Base-by-base conservation (phyloP, 2,113 vertebrate genomes). In the Lota lota region DNA sequence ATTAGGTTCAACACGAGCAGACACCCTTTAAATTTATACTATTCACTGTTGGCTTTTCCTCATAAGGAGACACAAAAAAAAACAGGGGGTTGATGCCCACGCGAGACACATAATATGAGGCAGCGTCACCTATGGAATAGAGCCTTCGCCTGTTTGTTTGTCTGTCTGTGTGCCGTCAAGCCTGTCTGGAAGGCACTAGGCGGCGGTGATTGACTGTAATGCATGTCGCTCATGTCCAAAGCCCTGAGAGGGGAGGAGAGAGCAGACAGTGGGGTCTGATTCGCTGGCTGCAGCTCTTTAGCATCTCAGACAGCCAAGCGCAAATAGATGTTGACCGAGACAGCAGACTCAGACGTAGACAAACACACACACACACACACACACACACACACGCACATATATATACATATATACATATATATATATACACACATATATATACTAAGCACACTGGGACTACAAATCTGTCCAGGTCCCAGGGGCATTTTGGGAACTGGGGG, bases 401-500 rank as follows among this genome's bases (percentile, higher is more conserved):
- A 6, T 11, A 80, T 85, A 81, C 73, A n/a, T n/a, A n/a, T n/a
- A 74, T 28, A 28, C 4, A 10, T 14, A 47, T 47, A 47, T 47
- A 47, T 47, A 47, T 47, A 47, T 47, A 47, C 5, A 7, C 65
- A 75, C 62, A 59, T 7, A 59, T 20, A 6, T 11, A 80, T 85
- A 81, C 73, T 61, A 79, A 72, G 83, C 81, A 79, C 83, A 88
- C 82, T 68, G 74, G 69, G 63, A 83, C 87, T 84, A 82, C 85
- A 84, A 87, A 84, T 83, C 81, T 88, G 79, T 69, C 74, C 83
- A 67, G 73, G 80, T 88, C 85, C 83, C 87, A 87, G 81, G 85
- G 87, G 87, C 81, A 86, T 87, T 85, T 85, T 85, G 80, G 71
- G 75, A 87, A 87, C 79, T 70, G 64, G 57, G 74, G 76, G 74